Conservation (phyloP, 2,113 vertebrate genomes). For the Noctilio leporinus region DNA sequence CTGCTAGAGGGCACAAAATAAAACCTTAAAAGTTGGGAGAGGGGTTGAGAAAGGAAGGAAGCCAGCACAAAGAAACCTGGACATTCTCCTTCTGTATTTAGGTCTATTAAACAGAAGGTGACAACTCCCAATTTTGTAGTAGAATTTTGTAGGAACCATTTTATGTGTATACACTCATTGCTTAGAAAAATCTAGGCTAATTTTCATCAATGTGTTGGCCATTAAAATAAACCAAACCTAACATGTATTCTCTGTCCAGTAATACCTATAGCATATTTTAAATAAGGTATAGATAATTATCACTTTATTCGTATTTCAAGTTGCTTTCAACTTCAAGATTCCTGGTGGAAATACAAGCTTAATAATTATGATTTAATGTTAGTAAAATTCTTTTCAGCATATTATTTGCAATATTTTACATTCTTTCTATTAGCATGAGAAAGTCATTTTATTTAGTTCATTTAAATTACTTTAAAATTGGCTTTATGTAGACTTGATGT, state of each 20-base stretch:
- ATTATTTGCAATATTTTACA: conserved; percentile 11
- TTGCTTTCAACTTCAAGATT: conserved; percentile 24
- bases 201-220: neutral
- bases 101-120: neutral
- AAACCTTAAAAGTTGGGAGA: neutral
- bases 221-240: neutral
- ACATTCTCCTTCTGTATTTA: neutral
- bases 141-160: neutral
- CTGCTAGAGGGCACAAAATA: neutral
- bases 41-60: neutral
- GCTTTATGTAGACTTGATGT: conserved; percentile 36
- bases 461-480: conserved; percentile 64
- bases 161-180: neutral
- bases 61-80: neutral
- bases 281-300: neutral
- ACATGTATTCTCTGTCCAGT: neutral
- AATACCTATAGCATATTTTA: neutral
- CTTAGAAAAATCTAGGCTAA: neutral
- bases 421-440: conserved; percentile 33
- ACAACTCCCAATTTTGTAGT: neutral
- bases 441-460: conserved; percentile 31
- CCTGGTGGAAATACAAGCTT: conserved; percentile 42
- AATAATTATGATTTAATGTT: conserved; percentile 25
- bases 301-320: conserved; percentile 38
- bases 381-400: conserved; percentile 38